Base-by-base conservation (phyloP, 2,888 invertebrate species). In the Drosophila imparisetae region DNA sequence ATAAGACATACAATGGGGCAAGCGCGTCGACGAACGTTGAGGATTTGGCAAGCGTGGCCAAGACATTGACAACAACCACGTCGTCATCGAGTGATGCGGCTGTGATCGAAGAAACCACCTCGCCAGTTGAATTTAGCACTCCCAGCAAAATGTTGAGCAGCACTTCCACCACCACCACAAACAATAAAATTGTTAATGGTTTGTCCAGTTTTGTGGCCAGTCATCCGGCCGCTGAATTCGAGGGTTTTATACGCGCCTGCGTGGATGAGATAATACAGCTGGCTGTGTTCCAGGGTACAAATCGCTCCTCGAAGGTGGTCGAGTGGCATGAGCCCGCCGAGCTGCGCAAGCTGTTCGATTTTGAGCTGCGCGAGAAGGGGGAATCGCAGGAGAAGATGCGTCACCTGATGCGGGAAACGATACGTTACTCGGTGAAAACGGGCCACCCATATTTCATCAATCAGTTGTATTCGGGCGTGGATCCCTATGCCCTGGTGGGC, bases 391-490 rank as follows among this genome's bases (percentile, higher is more conserved):
- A 96, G 18, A 94, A 95, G 66, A 93, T 98, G 2, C 89, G 96
- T 57, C 93, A 94, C 38, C 92, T 96, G 13, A 93, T 97, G 70
- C 94, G 95, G 72, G 95, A 96, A 86, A 95, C 96, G 53, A 95
- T 98, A 84, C 95, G 95, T 38, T 97, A 96, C 93, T 98, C 98
- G 50, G 98, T 98, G 0, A 98, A 98, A 93, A 97, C 97, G 1
- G 97, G 96, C 1, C 97, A 98, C 92, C 98, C 97, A 0, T 96
- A 96, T 91, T 98, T 98, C 92, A 96, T 97, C 34, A 98, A 98
- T 92, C 98, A 98, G 92, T 93, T 98, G 18, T 98, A 96, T 92
- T 97, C 97, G 0, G 95, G 96, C 4, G 94, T 97, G 34, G 97
- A 97, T 92, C 97, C 97, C 0, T 97, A 97, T 83, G 97, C 97